Evolutionary conservation across 2,797 vertebrate species (phyloP).

Genomic region (Synanceia verrucosa): DNA sequence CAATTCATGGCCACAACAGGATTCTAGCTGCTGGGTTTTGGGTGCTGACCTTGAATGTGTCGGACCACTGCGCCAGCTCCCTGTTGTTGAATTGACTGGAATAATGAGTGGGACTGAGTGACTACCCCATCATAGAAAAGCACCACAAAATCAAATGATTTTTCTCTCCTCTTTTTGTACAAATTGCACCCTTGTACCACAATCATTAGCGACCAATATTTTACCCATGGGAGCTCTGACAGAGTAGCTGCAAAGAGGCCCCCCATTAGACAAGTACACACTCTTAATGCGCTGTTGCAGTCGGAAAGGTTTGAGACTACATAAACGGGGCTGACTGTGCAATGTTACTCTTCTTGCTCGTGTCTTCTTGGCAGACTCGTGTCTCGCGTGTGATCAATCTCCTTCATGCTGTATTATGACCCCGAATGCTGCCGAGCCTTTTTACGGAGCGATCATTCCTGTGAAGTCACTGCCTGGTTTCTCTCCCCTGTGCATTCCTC

Average conservation of each 20-base stretch:
- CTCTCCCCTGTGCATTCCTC: conserved; percentile 11
- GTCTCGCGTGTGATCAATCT: conserved; percentile 36
- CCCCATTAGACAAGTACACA: conserved; percentile 59
- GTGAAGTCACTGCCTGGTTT: conserved; percentile 28
- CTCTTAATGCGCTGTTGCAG: conserved; percentile 47
- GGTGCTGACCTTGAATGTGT: conserved; percentile 41
- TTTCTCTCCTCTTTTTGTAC: conserved; percentile 41
- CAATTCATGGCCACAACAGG: not conserved
- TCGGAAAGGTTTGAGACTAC: conserved; percentile 30
- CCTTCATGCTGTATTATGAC: conserved; percentile 44
- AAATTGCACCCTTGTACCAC: conserved; percentile 59
- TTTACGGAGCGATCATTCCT: conserved; percentile 54
- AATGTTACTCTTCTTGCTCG: conserved; percentile 4
- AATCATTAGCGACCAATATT: conserved; percentile 66
- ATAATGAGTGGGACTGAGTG: conserved; percentile 54
- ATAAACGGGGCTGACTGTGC: conserved; percentile 1
- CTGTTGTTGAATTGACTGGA: conserved; percentile 47
- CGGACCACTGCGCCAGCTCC: conserved; percentile 22
- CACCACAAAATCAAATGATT: conserved; percentile 15
- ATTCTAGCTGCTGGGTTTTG: not conserved
- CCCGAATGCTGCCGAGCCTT: conserved; percentile 29
- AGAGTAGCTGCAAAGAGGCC: conserved; percentile 44
- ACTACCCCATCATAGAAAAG: conserved; percentile 33
- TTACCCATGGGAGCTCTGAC: conserved; percentile 55
- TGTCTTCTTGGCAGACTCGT: conserved; percentile 14